Evolutionary conservation across 2,797 vertebrate species (phyloP).

Genomic region (Vireo griseus): DNA sequence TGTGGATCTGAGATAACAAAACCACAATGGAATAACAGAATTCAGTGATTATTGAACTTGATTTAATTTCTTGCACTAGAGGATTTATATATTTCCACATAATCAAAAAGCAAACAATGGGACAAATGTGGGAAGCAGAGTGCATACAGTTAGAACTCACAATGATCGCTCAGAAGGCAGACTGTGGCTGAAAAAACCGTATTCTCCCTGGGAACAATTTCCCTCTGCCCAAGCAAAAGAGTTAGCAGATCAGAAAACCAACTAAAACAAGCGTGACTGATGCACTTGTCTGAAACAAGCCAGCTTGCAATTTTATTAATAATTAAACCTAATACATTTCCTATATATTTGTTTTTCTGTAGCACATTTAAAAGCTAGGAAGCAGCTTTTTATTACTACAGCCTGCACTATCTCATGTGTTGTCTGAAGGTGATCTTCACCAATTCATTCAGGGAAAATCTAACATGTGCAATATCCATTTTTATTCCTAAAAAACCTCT

Average conservation of each 20-base stretch:
- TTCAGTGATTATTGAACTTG: background rate
- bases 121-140: background rate
- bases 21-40: background rate
- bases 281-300: constrained; percentile 19
- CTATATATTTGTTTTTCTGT: background rate
- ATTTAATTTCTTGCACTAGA: background rate
- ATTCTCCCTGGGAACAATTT: background rate
- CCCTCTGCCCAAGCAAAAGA: background rate
- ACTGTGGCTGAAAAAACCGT: background rate
- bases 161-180: background rate
- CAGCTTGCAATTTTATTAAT: background rate
- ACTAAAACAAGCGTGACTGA: constrained; percentile 29
- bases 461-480: background rate
- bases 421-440: background rate
- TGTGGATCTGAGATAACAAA: background rate
- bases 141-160: background rate
- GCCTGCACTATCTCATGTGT: background rate
- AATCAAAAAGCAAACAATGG: background rate
- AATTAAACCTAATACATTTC: background rate
- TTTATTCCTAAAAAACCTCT: background rate
- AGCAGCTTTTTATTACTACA: background rate
- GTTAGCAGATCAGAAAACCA: constrained; percentile 5
- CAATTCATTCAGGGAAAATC: background rate
- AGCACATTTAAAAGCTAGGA: background rate
- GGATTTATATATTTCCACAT: background rate